Evolutionary conservation across 2,113 vertebrate genomes (phyloP).

Genomic region (Pipra filicauda): DNA sequence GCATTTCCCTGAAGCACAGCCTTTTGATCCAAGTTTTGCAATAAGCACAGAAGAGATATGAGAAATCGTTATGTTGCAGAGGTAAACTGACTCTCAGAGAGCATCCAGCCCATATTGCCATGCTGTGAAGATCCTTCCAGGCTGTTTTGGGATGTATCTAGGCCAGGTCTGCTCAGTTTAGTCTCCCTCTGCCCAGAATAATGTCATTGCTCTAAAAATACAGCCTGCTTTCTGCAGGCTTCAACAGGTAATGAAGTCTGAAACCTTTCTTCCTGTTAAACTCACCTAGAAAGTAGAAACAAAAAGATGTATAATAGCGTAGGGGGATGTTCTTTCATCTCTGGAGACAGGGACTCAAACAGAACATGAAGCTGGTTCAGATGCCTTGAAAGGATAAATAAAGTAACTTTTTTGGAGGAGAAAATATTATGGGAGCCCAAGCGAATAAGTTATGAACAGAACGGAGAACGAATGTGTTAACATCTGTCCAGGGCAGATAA

Average conservation of each 20-base stretch:
- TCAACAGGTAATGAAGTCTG: background rate
- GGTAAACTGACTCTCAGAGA: background rate
- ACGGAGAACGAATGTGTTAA: background rate
- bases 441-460: background rate
- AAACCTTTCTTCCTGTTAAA: constrained; percentile 11
- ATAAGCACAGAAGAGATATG: constrained; percentile 27
- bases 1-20: constrained; percentile 65
- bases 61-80: background rate
- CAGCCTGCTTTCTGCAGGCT: background rate
- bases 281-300: background rate
- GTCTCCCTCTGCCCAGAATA: background rate
- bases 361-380: background rate
- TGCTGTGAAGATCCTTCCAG: background rate
- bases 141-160: background rate
- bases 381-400: constrained; percentile 13
- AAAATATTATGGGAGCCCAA: background rate
- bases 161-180: background rate
- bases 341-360: background rate
- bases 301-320: background rate
- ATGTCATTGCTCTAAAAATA: constrained; percentile 3
- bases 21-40: constrained; percentile 60
- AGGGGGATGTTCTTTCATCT: background rate
- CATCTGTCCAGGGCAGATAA: background rate
- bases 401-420: background rate
- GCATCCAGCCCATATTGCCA: background rate